Conservation (phyloP, 2,888 invertebrate species). For the Dascillus cervinus region DNA sequence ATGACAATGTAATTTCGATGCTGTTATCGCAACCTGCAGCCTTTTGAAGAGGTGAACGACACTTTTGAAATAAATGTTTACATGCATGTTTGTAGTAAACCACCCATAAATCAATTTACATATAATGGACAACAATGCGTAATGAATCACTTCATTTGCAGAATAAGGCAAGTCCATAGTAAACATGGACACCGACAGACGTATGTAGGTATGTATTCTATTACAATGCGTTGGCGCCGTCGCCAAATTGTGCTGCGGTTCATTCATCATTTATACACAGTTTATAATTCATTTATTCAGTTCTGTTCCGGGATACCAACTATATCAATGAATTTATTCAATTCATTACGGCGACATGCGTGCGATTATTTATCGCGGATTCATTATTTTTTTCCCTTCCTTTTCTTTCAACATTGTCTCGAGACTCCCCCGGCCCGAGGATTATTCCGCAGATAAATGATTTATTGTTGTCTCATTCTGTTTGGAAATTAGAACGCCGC, state of each 20-base stretch:
- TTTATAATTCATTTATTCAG: constrained; percentile 25
- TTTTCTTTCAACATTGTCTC: too few relatives aligned
- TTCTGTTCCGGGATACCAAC: constrained; percentile 16
- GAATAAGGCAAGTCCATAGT: constrained; percentile 18
- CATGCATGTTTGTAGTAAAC: constrained; percentile 14
- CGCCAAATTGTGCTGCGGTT: constrained; percentile 24
- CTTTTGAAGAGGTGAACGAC: too few relatives aligned
- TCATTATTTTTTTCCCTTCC: too few relatives aligned
- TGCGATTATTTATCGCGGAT: too few relatives aligned
- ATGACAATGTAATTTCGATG: too few relatives aligned
- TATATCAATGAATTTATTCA: neutral
- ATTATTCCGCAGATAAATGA: too few relatives aligned
- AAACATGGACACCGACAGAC: constrained; percentile 8
- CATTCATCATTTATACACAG: constrained; percentile 25
- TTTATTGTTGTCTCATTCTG: too few relatives aligned
- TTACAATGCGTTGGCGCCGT: constrained; percentile 19
- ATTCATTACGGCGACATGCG: too few relatives aligned
- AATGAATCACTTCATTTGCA: constrained; percentile 23
- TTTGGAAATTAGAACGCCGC: too few relatives aligned
- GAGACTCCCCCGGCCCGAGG: too few relatives aligned
- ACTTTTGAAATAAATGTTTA: too few relatives aligned
- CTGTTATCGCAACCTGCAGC: too few relatives aligned
- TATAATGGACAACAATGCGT: constrained; percentile 22
- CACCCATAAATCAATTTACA: constrained; percentile 19
- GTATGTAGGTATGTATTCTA: constrained; percentile 16